Base-by-base conservation (phyloP, 2,797 vertebrate genomes). In the Pseudochromis fuscus region DNA sequence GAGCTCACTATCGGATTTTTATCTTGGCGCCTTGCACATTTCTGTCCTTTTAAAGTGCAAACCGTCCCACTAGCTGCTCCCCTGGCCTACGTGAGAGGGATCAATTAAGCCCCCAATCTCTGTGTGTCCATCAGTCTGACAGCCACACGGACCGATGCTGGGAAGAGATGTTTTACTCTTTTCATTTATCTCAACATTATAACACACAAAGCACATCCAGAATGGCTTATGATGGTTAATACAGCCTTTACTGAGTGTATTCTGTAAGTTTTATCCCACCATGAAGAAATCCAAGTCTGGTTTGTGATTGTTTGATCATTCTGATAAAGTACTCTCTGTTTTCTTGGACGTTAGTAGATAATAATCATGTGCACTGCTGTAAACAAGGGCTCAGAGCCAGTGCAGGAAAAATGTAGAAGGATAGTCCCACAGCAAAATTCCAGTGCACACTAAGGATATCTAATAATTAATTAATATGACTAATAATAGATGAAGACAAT, bases 41-140 rank as follows among this genome's bases (percentile, higher is more conserved):
- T 92, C 72, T 90, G 84, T 86, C 65, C 77, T 88, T 91, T 91
- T 85, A 77, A 89, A 92, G 86, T 87, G 82, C 81, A 86, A 86
- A 88, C 62, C 21, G 42, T 86, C 77, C 81, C 31, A 40, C 16
- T 24, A 62, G 71, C 66, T 76, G 73, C 79, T 81, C 35, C 53
- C 24, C 51, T 74, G 68, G 75, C 44, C 48, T 59, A 19, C 40
- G 42, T 62, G 57, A 51, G 16, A 33, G 31, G 9, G 70, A 88
- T 92, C 72, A 49, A 92, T 93, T 67, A 68, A 38, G 33, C 28
- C 62, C 64, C 69, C 19, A 3, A 18, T 42, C 72, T 65, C 56
- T 82, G 45, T 71, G 59, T 69, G 31, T 57, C 69, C 30, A 25
- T 90, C 64, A 65, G 21, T 52, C 45, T 56, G 38, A 72, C 51